These are phyloP conservation scores for Crossocerus cetratus DNA, from an alignment of 2,888 invertebrate species.

Conservation along the genomic window DNA sequence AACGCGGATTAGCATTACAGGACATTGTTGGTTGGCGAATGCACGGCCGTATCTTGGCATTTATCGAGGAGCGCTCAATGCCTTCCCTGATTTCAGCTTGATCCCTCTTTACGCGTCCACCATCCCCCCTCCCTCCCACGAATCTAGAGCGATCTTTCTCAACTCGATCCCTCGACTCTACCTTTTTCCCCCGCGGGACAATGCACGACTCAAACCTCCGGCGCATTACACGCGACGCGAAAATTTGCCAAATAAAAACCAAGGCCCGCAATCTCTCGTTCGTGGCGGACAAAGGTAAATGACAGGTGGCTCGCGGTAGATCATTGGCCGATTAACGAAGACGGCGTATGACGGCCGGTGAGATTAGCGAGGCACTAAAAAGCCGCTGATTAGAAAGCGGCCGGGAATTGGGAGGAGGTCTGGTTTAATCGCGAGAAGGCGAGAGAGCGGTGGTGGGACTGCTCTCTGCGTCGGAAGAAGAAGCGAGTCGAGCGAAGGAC, in stretches of 20 bases:
- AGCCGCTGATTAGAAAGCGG: constrained; percentile 61
- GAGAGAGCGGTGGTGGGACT: constrained; percentile 38
- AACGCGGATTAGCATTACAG: constrained; percentile 72
- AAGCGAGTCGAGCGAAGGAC: constrained; percentile 55
- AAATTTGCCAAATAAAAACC: no score
- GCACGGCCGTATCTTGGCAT: constrained; percentile 63
- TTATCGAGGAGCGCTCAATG: constrained; percentile 58
- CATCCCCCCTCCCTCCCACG: constrained; percentile 26
- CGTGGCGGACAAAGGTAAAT: no score
- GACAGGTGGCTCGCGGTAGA: no score
- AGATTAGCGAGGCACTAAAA: constrained; percentile 42
- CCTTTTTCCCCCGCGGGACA: neutral
- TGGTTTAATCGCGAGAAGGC: constrained; percentile 39
- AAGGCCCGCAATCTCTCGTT: no score
- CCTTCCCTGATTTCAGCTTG: constrained; percentile 55
- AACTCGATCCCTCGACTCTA: neutral
- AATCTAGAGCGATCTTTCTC: constrained; percentile 16
- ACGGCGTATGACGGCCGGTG: no score
- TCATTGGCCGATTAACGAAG: no score
- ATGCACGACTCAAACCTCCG: neutral
- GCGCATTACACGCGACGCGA: no score
- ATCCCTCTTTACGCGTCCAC: constrained; percentile 61
- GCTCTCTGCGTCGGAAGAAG: constrained; percentile 51
- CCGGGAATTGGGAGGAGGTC: constrained; percentile 34
- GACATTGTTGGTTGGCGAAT: constrained; percentile 62